Evolutionary conservation across 2,113 vertebrate genomes (phyloP).

Genomic region (Empidonax traillii): DNA sequence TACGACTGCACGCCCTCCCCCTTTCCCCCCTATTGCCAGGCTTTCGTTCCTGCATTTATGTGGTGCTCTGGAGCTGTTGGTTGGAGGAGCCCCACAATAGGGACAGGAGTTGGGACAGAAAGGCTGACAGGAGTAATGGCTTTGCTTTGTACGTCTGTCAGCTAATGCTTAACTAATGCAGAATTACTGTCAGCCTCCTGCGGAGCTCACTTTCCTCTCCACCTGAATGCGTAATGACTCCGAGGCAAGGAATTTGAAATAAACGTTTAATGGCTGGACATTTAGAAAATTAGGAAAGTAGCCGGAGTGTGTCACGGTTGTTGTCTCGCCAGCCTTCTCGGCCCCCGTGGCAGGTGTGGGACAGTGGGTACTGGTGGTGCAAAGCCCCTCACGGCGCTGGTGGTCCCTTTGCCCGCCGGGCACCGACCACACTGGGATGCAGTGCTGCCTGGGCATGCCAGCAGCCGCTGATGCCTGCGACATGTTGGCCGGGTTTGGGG

Average conservation of each 20-base stretch:
- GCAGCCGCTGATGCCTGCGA: fast-evolving
- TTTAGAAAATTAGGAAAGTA: constrained; percentile 9
- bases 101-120: constrained; percentile 32
- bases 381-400: fast-evolving
- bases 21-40: neutral
- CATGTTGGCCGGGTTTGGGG: neutral
- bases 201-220: constrained; percentile 45
- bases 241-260: constrained; percentile 38
- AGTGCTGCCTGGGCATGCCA: neutral
- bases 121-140: constrained; percentile 48
- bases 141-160: constrained; percentile 69
- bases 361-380: neutral
- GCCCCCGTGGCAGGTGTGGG: neutral
- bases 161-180: constrained; percentile 67
- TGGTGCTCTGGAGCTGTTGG: neutral
- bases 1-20: neutral
- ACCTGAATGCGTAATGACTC: constrained; percentile 64
- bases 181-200: constrained; percentile 68
- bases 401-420: fast-evolving
- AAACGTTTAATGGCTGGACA: constrained; percentile 1
- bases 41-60: neutral
- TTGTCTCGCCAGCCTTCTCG: neutral
- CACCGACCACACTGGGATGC: fast-evolving
- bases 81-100: constrained; percentile 44
- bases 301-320: neutral